Conservation (phyloP, 2,888 invertebrate genomes). For the Cremastinae sp. region DNA sequence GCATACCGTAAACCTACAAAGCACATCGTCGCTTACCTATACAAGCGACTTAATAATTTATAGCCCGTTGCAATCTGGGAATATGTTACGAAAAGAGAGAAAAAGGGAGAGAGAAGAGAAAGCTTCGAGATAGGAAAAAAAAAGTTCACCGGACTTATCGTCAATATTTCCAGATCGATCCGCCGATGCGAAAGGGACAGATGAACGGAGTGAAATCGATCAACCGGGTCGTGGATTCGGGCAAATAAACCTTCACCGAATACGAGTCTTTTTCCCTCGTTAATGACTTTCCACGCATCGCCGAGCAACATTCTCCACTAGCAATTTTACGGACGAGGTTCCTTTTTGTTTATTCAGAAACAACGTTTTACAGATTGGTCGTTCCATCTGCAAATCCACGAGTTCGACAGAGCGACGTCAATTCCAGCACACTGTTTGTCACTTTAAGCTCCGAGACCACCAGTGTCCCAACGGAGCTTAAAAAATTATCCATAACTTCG, state of each 20-base stretch:
- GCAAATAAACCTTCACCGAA: slow-evolving; percentile 28
- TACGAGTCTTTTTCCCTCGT: slow-evolving; percentile 15
- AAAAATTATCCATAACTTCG: slow-evolving; percentile 24
- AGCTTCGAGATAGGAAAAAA: neutral
- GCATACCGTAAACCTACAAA: slow-evolving; percentile 28
- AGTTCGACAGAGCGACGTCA: neutral
- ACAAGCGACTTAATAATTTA: slow-evolving; percentile 63
- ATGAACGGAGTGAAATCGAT: slow-evolving; percentile 44
- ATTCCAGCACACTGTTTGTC: neutral
- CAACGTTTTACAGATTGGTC: neutral
- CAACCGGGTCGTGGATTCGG: slow-evolving; percentile 22
- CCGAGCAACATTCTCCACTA: slow-evolving; percentile 24
- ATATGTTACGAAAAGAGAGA: slow-evolving; percentile 19
- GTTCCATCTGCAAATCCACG: neutral
- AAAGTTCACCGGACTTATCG: slow-evolving; percentile 18
- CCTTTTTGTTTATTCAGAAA: slow-evolving; percentile 4
- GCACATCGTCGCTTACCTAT: slow-evolving; percentile 33
- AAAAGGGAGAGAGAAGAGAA: slow-evolving; percentile 14
- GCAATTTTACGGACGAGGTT: slow-evolving; percentile 27
- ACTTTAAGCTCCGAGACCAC: neutral
- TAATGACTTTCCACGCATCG: slow-evolving; percentile 38
- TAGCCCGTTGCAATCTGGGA: slow-evolving; percentile 62
- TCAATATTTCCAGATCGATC: slow-evolving; percentile 28
- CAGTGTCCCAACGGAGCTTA: slow-evolving; percentile 24
- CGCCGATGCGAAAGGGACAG: slow-evolving; percentile 24